These are phyloP conservation scores for Lithosia quadra DNA, from an alignment of 2,888 invertebrate genomes.

Conservation along the genomic window DNA sequence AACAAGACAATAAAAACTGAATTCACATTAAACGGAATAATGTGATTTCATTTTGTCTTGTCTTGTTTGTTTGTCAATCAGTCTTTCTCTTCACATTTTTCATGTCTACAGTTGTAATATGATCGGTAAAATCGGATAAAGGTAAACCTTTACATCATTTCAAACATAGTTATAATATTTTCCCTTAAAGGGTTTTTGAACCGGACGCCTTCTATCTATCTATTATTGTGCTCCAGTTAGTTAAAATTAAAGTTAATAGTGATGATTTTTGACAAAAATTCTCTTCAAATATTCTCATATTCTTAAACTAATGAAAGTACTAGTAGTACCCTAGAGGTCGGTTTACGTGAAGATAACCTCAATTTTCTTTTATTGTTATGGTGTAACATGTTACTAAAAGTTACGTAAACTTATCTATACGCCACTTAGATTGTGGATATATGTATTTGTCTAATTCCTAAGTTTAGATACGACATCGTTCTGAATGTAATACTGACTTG, in stretches of 20 bases:
- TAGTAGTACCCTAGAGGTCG: neutral
- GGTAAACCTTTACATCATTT: too few species aligned
- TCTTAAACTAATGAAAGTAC: neutral
- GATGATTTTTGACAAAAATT: neutral
- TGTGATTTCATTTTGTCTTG: too few species aligned
- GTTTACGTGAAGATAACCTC: conserved; percentile 3
- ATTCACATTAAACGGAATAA: too few species aligned
- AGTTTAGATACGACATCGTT: neutral
- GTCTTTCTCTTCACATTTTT: too few species aligned
- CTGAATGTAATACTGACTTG: neutral
- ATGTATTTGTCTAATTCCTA: neutral
- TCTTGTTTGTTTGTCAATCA: too few species aligned
- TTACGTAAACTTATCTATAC: neutral
- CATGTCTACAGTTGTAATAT: too few species aligned
- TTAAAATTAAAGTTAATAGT: neutral
- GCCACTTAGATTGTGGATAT: neutral
- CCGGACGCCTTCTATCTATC: too few species aligned
- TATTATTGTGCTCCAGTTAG: too few species aligned
- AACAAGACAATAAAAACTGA: too few species aligned
- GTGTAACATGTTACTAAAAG: neutral
- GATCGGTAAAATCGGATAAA: too few species aligned
- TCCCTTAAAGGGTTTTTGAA: too few species aligned
- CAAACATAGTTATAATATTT: too few species aligned
- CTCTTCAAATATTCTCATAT: neutral
- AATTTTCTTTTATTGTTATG: conserved; percentile 12